These are phyloP conservation scores for Macrosiphum euphorbiae DNA, from an alignment of 2,888 invertebrate genomes.

Conservation along the genomic window DNA sequence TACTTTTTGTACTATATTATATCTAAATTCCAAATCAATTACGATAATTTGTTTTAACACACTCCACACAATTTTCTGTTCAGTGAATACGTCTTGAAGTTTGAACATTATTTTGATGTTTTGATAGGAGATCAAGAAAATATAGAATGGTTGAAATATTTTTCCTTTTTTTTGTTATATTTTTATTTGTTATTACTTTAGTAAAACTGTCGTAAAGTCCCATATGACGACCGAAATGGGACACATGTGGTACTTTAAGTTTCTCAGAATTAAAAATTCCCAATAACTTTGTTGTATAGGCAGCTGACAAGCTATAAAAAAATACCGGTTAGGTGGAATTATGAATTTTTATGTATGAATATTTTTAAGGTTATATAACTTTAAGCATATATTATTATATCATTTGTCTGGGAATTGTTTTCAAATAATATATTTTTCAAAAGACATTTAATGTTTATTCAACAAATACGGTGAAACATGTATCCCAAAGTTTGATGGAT, in stretches of 20 bases:
- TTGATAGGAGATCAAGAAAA: background rate
- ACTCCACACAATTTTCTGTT: background rate
- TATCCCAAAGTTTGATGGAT: background rate
- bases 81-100: background rate
- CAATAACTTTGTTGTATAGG: background rate
- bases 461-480: background rate
- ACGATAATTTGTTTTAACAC: background rate
- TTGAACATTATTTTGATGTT: background rate
- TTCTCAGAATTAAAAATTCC: background rate
- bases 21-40: background rate
- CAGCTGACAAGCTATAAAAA: background rate
- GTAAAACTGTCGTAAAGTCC: background rate
- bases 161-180: background rate
- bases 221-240: background rate
- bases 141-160: background rate
- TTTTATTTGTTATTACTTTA: background rate
- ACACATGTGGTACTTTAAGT: background rate
- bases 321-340: background rate
- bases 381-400: background rate
- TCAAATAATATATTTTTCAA: background rate
- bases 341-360: background rate
- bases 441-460: background rate
- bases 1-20: background rate
- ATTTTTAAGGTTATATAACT: background rate
- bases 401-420: background rate